phyloP scores from a whole-genome alignment of 2,113 vertebrate genomes.

The Corythoichthys intestinalis region DNA sequence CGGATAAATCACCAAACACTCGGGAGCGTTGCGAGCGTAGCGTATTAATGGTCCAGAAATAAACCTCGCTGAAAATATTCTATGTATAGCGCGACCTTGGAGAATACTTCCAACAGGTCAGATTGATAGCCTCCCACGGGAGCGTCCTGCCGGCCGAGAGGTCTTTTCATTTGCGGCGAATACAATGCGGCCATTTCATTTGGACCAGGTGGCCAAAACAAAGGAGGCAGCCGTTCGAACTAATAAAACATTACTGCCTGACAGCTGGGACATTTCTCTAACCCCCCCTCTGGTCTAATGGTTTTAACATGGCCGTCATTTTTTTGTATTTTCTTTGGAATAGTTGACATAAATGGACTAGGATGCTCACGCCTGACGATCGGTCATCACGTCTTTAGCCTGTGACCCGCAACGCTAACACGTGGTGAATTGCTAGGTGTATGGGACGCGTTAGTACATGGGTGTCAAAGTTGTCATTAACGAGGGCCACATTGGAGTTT shows the following conservation, averaged over 20 bases:
- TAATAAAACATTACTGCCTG: constrained; percentile 73
- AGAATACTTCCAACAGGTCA: constrained; percentile 50
- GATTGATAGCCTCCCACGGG: constrained; percentile 64
- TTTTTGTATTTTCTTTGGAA: constrained; percentile 56
- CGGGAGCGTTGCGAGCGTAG: constrained; percentile 32
- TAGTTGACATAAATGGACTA: constrained; percentile 50
- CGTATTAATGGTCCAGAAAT: constrained; percentile 33
- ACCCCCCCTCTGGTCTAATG: constrained; percentile 40
- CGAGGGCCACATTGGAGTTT: too few relatives aligned
- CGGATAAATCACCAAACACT: constrained; percentile 38
- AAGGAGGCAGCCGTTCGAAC: constrained; percentile 53
- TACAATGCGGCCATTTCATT: constrained; percentile 60
- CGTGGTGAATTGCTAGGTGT: constrained; percentile 29
- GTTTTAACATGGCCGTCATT: constrained; percentile 68
- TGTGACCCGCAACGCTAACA: background rate
- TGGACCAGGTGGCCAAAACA: constrained; percentile 60
- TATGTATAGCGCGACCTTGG: constrained; percentile 32
- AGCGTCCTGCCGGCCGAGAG: constrained; percentile 44
- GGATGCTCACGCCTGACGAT: constrained; percentile 23
- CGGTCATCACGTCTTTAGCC: background rate
- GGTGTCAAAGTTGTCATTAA: too few relatives aligned
- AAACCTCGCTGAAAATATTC: constrained; percentile 42
- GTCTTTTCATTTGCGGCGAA: constrained; percentile 46
- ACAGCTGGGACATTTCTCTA: constrained; percentile 49
- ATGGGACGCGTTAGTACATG: constrained; percentile 31